A percentile compares a stretch with the other conserved stretches of the same genome.
These are phyloP conservation scores for Eudemis profundana DNA, from an alignment of 2,888 invertebrate genomes.

Conservation along the genomic window DNA sequence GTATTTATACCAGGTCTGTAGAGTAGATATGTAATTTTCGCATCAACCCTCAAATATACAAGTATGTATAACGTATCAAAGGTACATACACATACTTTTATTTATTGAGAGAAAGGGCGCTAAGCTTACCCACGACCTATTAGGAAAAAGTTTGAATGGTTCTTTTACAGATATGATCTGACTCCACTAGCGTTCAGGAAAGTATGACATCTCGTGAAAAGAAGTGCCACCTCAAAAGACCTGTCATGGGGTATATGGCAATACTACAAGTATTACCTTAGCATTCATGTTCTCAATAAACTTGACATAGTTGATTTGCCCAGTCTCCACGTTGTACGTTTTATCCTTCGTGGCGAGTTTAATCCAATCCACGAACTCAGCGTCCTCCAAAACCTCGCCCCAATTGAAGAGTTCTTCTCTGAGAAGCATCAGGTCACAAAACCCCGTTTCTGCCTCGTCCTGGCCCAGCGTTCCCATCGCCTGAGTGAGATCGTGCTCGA, in stretches of 20 bases:
- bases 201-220: no score
- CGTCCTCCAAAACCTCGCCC: slow-evolving; percentile 73
- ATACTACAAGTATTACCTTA: slow-evolving; percentile 48
- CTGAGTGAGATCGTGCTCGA: slow-evolving; percentile 67
- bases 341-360: slow-evolving; percentile 70
- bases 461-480: slow-evolving; percentile 72
- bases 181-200: no score
- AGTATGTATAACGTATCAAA: no score
- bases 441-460: slow-evolving; percentile 71
- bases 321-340: slow-evolving; percentile 64
- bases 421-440: slow-evolving; percentile 65
- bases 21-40: no score
- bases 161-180: no score
- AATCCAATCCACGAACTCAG: slow-evolving; percentile 72
- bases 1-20: no score
- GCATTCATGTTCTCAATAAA: slow-evolving; percentile 78
- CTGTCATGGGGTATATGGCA: neutral
- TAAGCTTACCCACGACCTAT: no score
- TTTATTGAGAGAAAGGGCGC: no score
- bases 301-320: slow-evolving; percentile 65
- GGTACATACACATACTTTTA: no score
- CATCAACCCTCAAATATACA: no score
- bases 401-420: slow-evolving; percentile 69
- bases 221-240: no score
- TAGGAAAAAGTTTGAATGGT: no score